phyloP scores from a whole-genome alignment of 2,113 vertebrate species.

The Malurus elegans region DNA sequence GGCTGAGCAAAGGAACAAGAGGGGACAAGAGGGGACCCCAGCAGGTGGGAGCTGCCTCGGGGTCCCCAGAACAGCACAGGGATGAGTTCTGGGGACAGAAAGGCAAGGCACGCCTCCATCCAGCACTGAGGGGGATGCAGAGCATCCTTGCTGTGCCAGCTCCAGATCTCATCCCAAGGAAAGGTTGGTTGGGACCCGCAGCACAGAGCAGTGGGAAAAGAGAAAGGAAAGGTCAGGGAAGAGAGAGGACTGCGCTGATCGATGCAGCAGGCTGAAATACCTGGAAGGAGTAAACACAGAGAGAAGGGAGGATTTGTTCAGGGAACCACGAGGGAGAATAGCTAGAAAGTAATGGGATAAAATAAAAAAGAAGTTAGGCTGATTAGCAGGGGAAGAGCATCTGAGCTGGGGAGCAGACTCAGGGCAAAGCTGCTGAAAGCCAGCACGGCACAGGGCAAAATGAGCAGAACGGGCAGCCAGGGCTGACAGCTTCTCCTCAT shows the following conservation, averaged over 20 bases:
- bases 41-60: not conserved
- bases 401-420: not conserved
- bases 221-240: not conserved
- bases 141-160: not conserved
- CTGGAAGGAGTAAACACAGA: not conserved
- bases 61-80: not conserved
- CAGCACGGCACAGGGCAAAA: not conserved
- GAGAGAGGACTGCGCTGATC: not conserved
- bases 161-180: not conserved
- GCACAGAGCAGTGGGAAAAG: not conserved
- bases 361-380: constrained; percentile 1
- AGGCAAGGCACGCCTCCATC: rapidly evolving
- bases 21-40: not conserved
- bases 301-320: not conserved
- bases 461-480: not conserved
- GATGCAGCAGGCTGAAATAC: not conserved
- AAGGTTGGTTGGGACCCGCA: rapidly evolving
- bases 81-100: rapidly evolving
- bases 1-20: not conserved
- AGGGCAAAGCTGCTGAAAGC: not conserved
- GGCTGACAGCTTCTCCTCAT: not conserved
- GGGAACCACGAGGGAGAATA: not conserved
- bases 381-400: not conserved
- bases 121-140: rapidly evolving
- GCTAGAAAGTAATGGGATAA: constrained; percentile 13